Percentiles rank a stretch among this genome's conserved stretches.
phyloP scores from a whole-genome alignment of 2,113 vertebrate genomes.

The Ammodytes marinus region DNA sequence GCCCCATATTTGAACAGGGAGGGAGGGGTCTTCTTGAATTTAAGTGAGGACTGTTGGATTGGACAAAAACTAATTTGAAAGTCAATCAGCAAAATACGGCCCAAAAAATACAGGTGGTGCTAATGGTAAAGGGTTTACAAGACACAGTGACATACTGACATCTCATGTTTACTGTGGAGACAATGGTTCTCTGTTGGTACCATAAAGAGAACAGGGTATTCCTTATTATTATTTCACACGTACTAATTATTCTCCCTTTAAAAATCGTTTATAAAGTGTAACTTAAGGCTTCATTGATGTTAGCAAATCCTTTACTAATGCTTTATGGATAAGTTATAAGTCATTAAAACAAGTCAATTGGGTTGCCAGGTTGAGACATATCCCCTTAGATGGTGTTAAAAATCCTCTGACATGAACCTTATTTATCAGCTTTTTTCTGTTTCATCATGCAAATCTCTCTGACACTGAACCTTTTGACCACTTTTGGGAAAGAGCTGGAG shows the following conservation, averaged over 20 bases:
- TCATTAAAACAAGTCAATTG: neutral
- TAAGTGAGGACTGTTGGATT: constrained; percentile 21
- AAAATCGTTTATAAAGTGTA: constrained; percentile 7
- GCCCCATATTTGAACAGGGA: constrained; percentile 46
- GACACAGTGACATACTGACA: constrained; percentile 16
- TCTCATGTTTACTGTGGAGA: constrained; percentile 7
- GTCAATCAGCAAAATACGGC: constrained; percentile 18
- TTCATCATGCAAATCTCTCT: neutral
- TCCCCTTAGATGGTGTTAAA: neutral
- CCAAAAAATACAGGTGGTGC: constrained; percentile 26
- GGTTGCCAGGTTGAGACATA: constrained; percentile 19
- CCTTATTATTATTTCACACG: constrained; percentile 7
- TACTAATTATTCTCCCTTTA: constrained; percentile 13
- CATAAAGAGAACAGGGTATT: constrained; percentile 12
- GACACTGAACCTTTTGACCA: neutral
- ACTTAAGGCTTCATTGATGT: constrained; percentile 11
- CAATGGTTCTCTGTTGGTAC: constrained; percentile 8
- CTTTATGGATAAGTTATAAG: constrained; percentile 16
- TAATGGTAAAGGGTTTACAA: constrained; percentile 23
- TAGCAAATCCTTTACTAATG: neutral
- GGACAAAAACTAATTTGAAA: constrained; percentile 32
- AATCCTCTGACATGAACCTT: neutral
- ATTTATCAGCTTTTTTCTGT: neutral
- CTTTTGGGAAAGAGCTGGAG: neutral
- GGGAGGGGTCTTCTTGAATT: constrained; percentile 16